Base-by-base conservation (phyloP, 2,888 invertebrate genomes). In the Galerucella calmariensis region DNA sequence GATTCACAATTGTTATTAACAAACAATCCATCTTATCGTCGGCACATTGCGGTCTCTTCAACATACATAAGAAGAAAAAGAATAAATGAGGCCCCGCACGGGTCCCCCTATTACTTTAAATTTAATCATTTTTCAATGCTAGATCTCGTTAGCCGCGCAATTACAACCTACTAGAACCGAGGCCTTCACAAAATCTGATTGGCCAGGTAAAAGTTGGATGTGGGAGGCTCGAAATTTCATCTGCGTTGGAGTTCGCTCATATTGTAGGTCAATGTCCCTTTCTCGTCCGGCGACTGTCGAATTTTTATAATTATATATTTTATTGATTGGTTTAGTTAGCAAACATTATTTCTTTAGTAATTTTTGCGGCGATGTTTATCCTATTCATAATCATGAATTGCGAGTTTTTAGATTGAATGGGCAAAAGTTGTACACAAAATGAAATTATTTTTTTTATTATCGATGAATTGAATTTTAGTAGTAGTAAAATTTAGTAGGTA, bases 211-310 rank as follows among this genome's bases (percentile, higher is more conserved):
- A 80, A 81, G 81, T 80, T 62, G 71, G 71, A 78, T 83, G 85
- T 85, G 81, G 85, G 84, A 82, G 84, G 82, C 77, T 48, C 75
- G 74, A 77, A 72, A 78, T 74, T 62, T 75, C 78, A 77, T 78
- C 77, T 81, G 85, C 84, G 85, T 85, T 85, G 85, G 85, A 83
- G 84, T 72, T 82, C 81, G 75, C 79, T 80, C 81, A 83, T 81
- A 82, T 84, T 84, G 83, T 83, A 80, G 85, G 85, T 85, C 85
- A 81, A 81, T 83, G 85, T 78, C 81, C 85, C 82, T 76, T 41
- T 78, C 69, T 63, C 41, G 63, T 73, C 67, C 69, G 67, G 16
- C 69, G 67, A 72, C 74, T 73, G 67, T 78, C 75, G 76, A 78
- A 78, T 78, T 78, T 76, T 66, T 72, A 62, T 72, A 74, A 65